Conservation (phyloP, 2,888 invertebrate genomes). For the Drosophila subsilvestris region DNA sequence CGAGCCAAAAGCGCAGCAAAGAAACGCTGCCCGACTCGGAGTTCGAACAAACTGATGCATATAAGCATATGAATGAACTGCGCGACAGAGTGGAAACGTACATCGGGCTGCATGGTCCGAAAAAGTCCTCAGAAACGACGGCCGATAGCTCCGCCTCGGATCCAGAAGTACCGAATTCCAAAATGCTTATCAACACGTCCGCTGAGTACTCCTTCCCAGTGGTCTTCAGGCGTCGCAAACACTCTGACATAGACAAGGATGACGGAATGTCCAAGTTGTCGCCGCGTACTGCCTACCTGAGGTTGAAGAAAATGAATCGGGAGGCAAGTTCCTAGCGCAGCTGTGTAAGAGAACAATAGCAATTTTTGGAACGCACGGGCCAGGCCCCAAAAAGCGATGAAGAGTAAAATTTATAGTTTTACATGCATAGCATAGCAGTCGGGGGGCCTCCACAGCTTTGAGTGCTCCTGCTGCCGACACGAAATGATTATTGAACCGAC, state of each 20-base stretch:
- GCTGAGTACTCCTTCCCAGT: conserved; percentile 29
- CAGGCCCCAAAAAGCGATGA: conserved; percentile 11
- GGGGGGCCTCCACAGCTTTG: not conserved
- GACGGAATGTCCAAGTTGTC: conserved; percentile 31
- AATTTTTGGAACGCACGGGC: not conserved
- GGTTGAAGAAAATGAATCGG: conserved; percentile 37
- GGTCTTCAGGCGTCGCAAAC: conserved; percentile 53
- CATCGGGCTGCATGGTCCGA: conserved; percentile 41
- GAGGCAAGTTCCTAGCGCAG: conserved; percentile 36
- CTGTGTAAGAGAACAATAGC: not conserved
- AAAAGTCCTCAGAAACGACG: conserved; percentile 19
- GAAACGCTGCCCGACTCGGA: conserved; percentile 16
- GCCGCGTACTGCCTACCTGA: conserved; percentile 49
- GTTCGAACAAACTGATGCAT: not conserved
- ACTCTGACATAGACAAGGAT: not conserved
- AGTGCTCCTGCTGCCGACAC: not conserved
- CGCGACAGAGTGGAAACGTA: conserved; percentile 45
- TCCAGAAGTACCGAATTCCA: conserved; percentile 28
- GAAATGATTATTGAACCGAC: not conserved
- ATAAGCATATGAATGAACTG: conserved; percentile 8
- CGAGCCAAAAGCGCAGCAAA: conserved; percentile 47
- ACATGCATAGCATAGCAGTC: conserved; percentile 14
- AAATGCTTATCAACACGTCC: conserved; percentile 14
- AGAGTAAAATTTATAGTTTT: conserved; percentile 60
- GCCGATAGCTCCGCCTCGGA: conserved; percentile 45